These are phyloP conservation scores for Micromussa lordhowensis DNA, from an alignment of 92 coral and sea anemone genomes.

Conservation along the genomic window DNA sequence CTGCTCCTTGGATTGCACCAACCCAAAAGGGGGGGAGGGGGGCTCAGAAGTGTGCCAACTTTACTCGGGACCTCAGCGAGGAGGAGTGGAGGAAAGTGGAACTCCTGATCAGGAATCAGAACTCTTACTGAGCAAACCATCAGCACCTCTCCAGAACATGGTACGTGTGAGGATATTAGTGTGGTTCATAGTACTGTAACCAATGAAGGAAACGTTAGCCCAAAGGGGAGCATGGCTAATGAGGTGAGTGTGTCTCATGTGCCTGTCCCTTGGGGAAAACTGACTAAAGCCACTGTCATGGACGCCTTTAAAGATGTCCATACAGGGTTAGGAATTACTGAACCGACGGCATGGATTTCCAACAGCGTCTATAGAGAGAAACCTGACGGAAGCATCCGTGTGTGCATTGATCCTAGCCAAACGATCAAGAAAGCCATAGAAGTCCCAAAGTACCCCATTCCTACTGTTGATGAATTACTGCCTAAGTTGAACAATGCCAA, in stretches of 20 bases:
- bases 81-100: background rate
- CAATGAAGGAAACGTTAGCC: too few species aligned
- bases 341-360: constrained; percentile 52
- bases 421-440: constrained; percentile 45
- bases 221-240: too few species aligned
- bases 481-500: constrained; percentile 32
- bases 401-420: too few species aligned
- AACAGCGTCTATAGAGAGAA: constrained; percentile 52
- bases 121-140: too few species aligned
- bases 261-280: too few species aligned
- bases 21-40: too few species aligned
- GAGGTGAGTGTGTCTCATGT: too few species aligned
- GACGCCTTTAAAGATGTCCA: constrained; percentile 23
- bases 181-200: too few species aligned
- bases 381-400: too few species aligned
- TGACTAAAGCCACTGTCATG: constrained; percentile 5
- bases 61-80: too few species aligned
- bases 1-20: background rate
- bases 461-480: constrained; percentile 23
- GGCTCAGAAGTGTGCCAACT: too few species aligned
- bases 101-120: background rate
- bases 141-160: background rate
- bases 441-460: constrained; percentile 32
- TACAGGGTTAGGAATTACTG: constrained; percentile 28
- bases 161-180: too few species aligned